phyloP scores from a whole-genome alignment of 2,113 vertebrate species.

The Eidolon helvum region DNA sequence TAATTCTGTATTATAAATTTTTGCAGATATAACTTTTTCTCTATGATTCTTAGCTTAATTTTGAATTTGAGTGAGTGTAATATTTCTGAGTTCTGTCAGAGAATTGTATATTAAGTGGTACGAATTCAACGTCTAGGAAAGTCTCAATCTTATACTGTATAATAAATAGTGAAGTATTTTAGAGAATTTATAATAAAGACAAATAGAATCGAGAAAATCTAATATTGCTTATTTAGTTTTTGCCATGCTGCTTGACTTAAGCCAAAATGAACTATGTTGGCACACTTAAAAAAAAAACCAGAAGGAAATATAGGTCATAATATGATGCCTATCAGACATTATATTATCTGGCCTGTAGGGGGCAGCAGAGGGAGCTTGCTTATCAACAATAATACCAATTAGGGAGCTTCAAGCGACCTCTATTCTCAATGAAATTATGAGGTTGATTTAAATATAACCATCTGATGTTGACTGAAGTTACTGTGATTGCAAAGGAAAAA shows the following conservation, averaged over 20 bases:
- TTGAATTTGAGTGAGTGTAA: neutral
- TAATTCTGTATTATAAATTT: neutral
- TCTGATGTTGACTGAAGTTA: neutral
- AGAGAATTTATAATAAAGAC: neutral
- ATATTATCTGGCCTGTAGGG: neutral
- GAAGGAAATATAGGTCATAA: neutral
- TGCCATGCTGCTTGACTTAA: neutral
- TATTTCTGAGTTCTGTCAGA: neutral
- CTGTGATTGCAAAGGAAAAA: neutral
- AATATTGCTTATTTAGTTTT: neutral
- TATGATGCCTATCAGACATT: neutral
- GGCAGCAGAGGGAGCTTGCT: neutral
- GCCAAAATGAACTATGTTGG: neutral
- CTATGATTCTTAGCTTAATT: neutral
- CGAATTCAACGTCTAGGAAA: neutral
- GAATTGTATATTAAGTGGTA: neutral
- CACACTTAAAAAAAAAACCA: neutral
- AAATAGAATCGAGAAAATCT: neutral
- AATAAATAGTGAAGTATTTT: neutral
- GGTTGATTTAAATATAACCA: neutral
- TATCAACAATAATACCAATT: neutral
- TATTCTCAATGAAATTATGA: neutral
- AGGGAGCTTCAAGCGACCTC: neutral
- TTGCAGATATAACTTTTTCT: neutral
- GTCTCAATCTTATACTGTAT: neutral